These are phyloP conservation scores for Hypena proboscidalis DNA, from an alignment of 2,888 invertebrate species.

Conservation along the genomic window DNA sequence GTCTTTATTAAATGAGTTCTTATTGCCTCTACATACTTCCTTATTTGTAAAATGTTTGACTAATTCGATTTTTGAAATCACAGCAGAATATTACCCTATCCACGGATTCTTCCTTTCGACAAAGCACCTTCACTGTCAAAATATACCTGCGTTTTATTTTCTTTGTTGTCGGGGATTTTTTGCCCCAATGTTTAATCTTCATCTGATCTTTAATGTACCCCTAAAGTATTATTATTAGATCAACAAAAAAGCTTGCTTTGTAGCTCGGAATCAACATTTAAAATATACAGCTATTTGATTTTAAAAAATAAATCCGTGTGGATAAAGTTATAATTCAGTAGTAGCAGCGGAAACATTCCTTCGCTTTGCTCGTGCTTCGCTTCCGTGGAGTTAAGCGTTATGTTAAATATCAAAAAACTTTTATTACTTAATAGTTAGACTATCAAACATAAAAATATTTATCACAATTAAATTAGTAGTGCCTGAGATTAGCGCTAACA, in stretches of 20 bases:
- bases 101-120: background rate
- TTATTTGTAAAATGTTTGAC: conserved; percentile 10
- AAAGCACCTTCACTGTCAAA: background rate
- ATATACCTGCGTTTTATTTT: conserved; percentile 21
- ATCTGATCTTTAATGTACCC: conserved; percentile 2
- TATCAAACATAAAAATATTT: too few relatives aligned
- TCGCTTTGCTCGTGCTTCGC: too few relatives aligned
- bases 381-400: too few relatives aligned
- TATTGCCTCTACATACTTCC: background rate
- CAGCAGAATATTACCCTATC: background rate
- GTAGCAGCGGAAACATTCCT: too few relatives aligned
- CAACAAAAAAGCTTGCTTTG: conserved; percentile 6
- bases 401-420: too few relatives aligned
- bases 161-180: conserved; percentile 26
- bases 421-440: too few relatives aligned
- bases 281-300: too few relatives aligned
- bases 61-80: background rate
- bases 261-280: background rate
- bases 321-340: too few relatives aligned
- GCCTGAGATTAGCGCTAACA: too few relatives aligned
- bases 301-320: too few relatives aligned
- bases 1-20: conserved; percentile 18
- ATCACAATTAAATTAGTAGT: too few relatives aligned
- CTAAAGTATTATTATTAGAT: conserved; percentile 7
- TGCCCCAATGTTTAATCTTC: conserved; percentile 6